phyloP scores from a whole-genome alignment of 2,113 vertebrate species.

The Mormyrus lacerda region DNA sequence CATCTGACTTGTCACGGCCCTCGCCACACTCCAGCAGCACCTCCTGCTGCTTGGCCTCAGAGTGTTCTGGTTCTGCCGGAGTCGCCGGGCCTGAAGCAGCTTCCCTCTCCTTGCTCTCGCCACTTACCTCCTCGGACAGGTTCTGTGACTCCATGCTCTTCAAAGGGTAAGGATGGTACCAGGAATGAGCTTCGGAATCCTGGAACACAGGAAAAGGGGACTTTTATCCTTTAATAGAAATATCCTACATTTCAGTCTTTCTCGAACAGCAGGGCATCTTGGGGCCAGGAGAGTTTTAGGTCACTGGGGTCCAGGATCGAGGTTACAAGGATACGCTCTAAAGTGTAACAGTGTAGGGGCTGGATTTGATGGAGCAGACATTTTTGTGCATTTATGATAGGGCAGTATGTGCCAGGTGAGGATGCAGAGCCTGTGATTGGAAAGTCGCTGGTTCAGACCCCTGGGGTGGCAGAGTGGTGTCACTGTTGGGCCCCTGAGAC shows the following conservation, averaged over 20 bases:
- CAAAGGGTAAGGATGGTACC: constrained; percentile 85
- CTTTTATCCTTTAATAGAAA: not conserved
- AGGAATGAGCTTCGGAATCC: constrained; percentile 84
- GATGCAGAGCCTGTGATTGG: not conserved
- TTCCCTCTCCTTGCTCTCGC: constrained; percentile 83
- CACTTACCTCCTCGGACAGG: constrained; percentile 76
- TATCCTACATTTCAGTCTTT: not conserved
- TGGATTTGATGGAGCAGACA: not conserved
- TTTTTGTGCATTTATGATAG: not conserved
- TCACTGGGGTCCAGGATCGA: not conserved
- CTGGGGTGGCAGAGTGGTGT: not conserved
- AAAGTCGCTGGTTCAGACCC: not conserved
- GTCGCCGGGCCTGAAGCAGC: constrained; percentile 61
- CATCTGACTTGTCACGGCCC: constrained; percentile 73
- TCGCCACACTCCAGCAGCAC: constrained; percentile 62
- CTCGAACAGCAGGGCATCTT: not conserved
- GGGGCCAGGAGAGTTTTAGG: not conserved
- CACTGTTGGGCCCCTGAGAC: not conserved
- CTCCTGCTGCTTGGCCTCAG: constrained; percentile 74
- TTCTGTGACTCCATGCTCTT: constrained; percentile 85
- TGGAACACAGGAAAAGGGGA: constrained; percentile 64
- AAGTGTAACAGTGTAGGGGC: not conserved
- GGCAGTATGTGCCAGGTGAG: not conserved
- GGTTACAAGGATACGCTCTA: not conserved
- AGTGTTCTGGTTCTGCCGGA: constrained; percentile 75